Evolutionary conservation across 2,113 vertebrate species (phyloP).

Genomic region (Phaethornis superciliosus): DNA sequence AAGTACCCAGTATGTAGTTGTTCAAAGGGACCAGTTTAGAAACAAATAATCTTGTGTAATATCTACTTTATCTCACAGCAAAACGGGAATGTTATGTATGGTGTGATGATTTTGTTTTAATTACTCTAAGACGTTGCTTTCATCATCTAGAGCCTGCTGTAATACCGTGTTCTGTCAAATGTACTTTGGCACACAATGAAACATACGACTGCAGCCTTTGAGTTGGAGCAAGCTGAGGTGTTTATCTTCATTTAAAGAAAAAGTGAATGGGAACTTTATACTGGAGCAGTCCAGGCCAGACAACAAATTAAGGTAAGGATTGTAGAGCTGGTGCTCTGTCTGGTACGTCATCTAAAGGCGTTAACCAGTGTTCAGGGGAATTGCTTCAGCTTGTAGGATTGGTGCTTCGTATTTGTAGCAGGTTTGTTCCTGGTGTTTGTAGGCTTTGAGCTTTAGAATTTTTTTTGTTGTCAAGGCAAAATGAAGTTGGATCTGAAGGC

Average conservation of each 20-base stretch:
- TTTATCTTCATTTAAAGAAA: neutral
- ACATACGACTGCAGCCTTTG: neutral
- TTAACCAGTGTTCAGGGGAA: neutral
- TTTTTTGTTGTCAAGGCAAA: neutral
- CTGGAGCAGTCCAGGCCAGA: neutral
- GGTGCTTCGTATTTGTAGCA: rapidly evolving
- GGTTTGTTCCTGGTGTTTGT: neutral
- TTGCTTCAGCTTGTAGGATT: neutral
- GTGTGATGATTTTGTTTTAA: neutral
- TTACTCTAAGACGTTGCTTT: neutral
- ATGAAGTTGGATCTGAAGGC: neutral
- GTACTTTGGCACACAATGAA: slow-evolving; percentile 3
- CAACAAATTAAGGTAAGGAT: neutral
- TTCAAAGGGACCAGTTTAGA: rapidly evolving
- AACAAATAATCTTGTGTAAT: neutral
- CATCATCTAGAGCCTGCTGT: neutral
- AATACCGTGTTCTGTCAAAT: neutral
- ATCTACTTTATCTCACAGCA: neutral
- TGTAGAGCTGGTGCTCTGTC: neutral
- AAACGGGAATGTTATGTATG: rapidly evolving
- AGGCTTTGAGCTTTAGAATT: neutral
- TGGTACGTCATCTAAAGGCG: rapidly evolving
- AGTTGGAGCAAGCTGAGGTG: neutral
- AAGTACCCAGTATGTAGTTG: neutral
- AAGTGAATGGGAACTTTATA: neutral